These are phyloP conservation scores for Entomobrya proxima DNA, from an alignment of 2,888 invertebrate species.

Conservation along the genomic window DNA sequence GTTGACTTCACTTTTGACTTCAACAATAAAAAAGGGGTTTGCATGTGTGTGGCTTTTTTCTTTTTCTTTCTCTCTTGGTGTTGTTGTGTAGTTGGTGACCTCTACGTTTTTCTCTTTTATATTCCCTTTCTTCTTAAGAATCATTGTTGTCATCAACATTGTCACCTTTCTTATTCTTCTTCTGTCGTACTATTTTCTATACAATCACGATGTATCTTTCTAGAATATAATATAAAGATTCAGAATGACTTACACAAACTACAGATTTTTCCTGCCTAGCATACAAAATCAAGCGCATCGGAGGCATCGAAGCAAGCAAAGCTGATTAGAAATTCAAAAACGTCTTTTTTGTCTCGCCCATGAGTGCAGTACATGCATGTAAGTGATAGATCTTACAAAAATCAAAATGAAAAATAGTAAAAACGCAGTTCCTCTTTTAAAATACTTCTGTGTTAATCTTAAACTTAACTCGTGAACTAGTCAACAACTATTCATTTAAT, in stretches of 20 bases:
- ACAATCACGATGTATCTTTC: not conserved
- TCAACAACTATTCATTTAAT: conserved; percentile 41
- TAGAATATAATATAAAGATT: not conserved
- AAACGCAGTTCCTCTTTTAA: conserved; percentile 15
- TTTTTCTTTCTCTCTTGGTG: not conserved
- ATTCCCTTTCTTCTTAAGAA: conserved; percentile 40
- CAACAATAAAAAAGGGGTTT: conserved; percentile 39
- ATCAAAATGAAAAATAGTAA: conserved; percentile 34
- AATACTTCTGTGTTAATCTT: not conserved
- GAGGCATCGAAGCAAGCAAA: conserved; percentile 44
- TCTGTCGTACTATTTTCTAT: conserved; percentile 5
- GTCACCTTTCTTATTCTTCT: conserved; percentile 48
- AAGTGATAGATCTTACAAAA: conserved; percentile 47
- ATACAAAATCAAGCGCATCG: conserved; percentile 65
- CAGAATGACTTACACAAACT: conserved; percentile 18
- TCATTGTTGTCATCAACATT: conserved; percentile 64
- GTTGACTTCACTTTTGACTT: conserved; percentile 26
- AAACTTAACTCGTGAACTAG: not conserved
- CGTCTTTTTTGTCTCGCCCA: conserved; percentile 57
- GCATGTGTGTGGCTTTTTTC: conserved; percentile 65
- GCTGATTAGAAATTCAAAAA: conserved; percentile 65
- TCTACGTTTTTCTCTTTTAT: conserved; percentile 41
- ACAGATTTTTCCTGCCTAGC: conserved; percentile 45
- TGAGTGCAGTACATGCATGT: not conserved
- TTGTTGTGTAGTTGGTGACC: conserved; percentile 48